Evolutionary conservation across 2,113 vertebrate genomes (phyloP), one percentile per base, ranked within the genome.

Genomic region (Opisthocomus hoazin): DNA sequence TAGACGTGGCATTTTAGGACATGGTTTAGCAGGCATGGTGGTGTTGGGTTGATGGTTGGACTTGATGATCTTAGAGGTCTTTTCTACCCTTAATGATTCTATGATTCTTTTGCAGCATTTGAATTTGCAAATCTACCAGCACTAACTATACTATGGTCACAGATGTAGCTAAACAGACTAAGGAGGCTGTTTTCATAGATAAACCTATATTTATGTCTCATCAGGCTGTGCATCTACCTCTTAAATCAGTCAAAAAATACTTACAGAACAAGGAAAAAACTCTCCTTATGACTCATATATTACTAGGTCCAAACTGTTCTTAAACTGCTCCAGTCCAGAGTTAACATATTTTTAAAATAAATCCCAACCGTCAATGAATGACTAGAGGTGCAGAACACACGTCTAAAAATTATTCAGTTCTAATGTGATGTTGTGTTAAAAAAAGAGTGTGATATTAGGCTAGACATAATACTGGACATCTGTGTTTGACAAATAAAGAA

Each of bases 401-500:
- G 5, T 43, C 39, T 78, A 84, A 92, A 95, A 92, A 94, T 89
- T 82, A 82, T 85, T 81, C 4, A 2, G 10, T 87, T 92, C 69
- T 92, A 87, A 87, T 71, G 66, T 58, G 80, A 82, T 9, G 7
- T 36, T 15, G 3, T 82, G 57, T 65, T 71, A 18, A 64, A 92
- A 91, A 54, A 87, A 84, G 63, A 0, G 26, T 60, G 48, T 68
- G 65, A 84, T 79, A 92, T 81, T 84, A 92, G 24, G 46, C 56
- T 82, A 84, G 61, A 65, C 8, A 17, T 73, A 91, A 77, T 82
- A 84, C 41, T 68, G 70, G 84, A 37, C 89, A 79, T 85, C 65
- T 89, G 53, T 61, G 53, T 92, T 88, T 92, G 69, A 82, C 37
- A 92, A 96, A 88, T 80, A 89, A 85, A 86, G 84, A 91, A 73